Evolutionary conservation across 2,113 vertebrate species (phyloP), one percentile per base, ranked within the genome.

Genomic region (Serilophus lunatus): DNA sequence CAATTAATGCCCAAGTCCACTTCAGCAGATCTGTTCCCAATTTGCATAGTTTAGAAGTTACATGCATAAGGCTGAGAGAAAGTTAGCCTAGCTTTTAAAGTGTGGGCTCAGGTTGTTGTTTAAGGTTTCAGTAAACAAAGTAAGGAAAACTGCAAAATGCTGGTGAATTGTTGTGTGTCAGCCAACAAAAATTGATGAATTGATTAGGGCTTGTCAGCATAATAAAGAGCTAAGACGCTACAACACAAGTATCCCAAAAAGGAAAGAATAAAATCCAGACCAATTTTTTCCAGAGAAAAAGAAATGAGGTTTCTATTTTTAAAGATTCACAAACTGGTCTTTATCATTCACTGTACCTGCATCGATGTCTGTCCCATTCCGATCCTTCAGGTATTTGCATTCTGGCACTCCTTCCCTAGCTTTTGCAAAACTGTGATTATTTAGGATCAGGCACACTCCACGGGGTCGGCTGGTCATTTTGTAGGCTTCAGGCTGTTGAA

Each of bases 361-460:
- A 89, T 99, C 99, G 18, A 87, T 59, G 0, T 98, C 8, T 20
- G 98, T 98, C 64, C 99, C 99, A 4, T 26, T 65, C 56, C 99
- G 97, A 45, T 93, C 16, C 3, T 22, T 90, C 5, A 90, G 44
- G 2, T 4, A 15, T 29, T 13, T 35, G 33, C 81, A 82, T 80
- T 79, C 89, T 2, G 50, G 88, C 15, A 66, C 40, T 8, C 51
- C 17, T 68, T 80, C 28, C 71, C 98, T 94, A 51, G 98, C 78
- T 59, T 18, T 9, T 10, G 12, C 31, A 90, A 99, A 99, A 26
- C 89, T 78, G 23, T 97, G 45, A 42, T 99, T 99, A 91, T 99
- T 99, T 54, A 99, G 95, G 92, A 99, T 99, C 85, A 99, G 63
- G 66, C 99, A 99, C 70, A 98, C 95, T 54, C 99, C 99, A 1